These are phyloP conservation scores for Ursus arctos DNA, from an alignment of 2,113 vertebrate species.

Conservation along the genomic window DNA sequence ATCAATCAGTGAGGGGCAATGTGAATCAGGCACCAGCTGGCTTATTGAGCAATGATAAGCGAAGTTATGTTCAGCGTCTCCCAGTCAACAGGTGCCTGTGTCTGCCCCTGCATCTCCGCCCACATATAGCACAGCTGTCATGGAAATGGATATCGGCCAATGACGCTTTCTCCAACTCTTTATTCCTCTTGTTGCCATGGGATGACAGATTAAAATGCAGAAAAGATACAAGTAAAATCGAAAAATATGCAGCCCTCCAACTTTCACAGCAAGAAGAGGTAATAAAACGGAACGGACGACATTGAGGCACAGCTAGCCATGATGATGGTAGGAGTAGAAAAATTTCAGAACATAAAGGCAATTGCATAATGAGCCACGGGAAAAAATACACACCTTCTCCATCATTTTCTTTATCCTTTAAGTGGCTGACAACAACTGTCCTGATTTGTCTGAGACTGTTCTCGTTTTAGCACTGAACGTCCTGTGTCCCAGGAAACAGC, in stretches of 20 bases:
- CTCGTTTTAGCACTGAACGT: conserved; percentile 60
- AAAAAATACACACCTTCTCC: not conserved
- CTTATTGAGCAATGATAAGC: conserved; percentile 33
- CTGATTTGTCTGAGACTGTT: conserved; percentile 49
- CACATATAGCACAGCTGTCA: conserved; percentile 52
- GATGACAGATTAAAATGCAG: conserved; percentile 21
- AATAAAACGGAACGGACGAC: not conserved
- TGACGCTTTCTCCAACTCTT: conserved; percentile 35
- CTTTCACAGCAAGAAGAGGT: conserved; percentile 7
- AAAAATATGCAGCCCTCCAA: not conserved
- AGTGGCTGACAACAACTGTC: conserved; percentile 41
- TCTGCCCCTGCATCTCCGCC: not conserved
- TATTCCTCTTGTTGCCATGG: conserved; percentile 43
- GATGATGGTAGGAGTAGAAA: not conserved
- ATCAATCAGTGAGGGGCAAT: conserved; percentile 38
- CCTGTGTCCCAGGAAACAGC: conserved; percentile 48
- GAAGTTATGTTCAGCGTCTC: conserved; percentile 27
- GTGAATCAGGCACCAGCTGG: conserved; percentile 46
- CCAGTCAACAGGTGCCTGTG: not conserved
- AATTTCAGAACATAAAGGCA: not conserved
- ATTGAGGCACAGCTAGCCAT: not conserved
- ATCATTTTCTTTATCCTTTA: not conserved
- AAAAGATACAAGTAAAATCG: conserved; percentile 30
- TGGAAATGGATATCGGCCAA: conserved; percentile 53
- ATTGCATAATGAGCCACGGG: not conserved